These are phyloP conservation scores for Pseudoips prasinana DNA, from an alignment of 2,888 invertebrate genomes.

Conservation along the genomic window DNA sequence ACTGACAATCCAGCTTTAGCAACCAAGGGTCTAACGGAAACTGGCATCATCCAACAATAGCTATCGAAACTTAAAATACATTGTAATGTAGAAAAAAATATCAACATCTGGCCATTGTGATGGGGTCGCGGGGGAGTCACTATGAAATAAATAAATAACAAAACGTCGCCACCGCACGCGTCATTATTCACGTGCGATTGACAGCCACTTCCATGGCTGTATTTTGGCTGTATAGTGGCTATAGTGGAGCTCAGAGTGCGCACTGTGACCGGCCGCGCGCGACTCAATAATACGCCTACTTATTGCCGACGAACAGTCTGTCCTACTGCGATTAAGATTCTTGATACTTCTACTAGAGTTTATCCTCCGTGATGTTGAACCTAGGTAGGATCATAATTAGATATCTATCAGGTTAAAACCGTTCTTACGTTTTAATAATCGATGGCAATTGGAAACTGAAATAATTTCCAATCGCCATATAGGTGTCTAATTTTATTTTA, in stretches of 20 bases:
- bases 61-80: slow-evolving; percentile 70
- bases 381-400: too few relatives aligned
- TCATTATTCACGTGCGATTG: slow-evolving; percentile 79
- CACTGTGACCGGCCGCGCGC: slow-evolving; percentile 33
- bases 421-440: too few relatives aligned
- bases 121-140: slow-evolving; percentile 64
- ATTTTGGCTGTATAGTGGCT: neutral
- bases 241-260: slow-evolving; percentile 1
- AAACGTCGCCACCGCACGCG: slow-evolving; percentile 77
- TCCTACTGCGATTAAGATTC: slow-evolving; percentile 2
- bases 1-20: slow-evolving; percentile 33
- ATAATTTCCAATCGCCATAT: too few relatives aligned
- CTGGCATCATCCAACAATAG: slow-evolving; percentile 55
- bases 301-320: slow-evolving; percentile 55
- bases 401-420: too few relatives aligned
- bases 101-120: slow-evolving; percentile 79
- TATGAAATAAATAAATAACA: slow-evolving; percentile 70
- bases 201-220: slow-evolving; percentile 72
- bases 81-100: slow-evolving; percentile 74
- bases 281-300: slow-evolving; percentile 79
- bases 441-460: too few relatives aligned
- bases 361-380: too few relatives aligned
- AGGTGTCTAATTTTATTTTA: too few relatives aligned
- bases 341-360: slow-evolving; percentile 24
- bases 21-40: slow-evolving; percentile 59